Percentiles rank a stretch among this genome's conserved stretches.
These are phyloP conservation scores for Tenebrio molitor DNA, from an alignment of 1,140 invertebrate species.

Conservation along the genomic window DNA sequence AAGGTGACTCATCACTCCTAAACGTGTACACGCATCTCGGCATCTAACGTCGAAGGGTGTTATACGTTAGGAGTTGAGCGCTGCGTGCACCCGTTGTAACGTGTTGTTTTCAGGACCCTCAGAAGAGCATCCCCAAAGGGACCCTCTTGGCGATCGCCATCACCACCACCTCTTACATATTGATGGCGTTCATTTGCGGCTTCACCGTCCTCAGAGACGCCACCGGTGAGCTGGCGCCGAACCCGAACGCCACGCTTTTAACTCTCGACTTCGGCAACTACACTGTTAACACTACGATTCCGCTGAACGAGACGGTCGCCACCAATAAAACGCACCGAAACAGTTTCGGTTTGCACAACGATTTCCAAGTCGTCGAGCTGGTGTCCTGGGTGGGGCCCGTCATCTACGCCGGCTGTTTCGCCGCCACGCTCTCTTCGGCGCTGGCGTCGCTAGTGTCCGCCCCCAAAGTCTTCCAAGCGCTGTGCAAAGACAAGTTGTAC, in stretches of 20 bases:
- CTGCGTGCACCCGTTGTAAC: no score
- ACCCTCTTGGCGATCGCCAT: constrained; percentile 90
- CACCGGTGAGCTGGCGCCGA: no score
- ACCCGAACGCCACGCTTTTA: no score
- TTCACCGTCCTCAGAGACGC: constrained; percentile 82
- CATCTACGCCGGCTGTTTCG: constrained; percentile 97
- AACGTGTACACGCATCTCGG: background rate
- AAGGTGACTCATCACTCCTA: constrained; percentile 71
- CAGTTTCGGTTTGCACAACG: constrained; percentile 88
- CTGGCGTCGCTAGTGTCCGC: constrained; percentile 96
- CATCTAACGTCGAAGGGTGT: no score
- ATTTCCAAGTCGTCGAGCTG: constrained; percentile 90
- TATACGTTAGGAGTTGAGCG: no score
- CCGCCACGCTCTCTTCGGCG: constrained; percentile 95
- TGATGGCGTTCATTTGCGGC: constrained; percentile 86
- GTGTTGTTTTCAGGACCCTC: constrained; percentile 97
- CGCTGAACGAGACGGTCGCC: constrained; percentile 58
- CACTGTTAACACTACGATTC: constrained; percentile 53
- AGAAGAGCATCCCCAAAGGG: constrained; percentile 90
- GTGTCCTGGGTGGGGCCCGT: constrained; percentile 91
- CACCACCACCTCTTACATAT: constrained; percentile 86
- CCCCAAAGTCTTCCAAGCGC: constrained; percentile 94
- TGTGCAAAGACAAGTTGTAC: constrained; percentile 97
- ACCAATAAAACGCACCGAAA: no score
- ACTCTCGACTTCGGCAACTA: background rate